These are phyloP conservation scores for Avahi laniger DNA, from an alignment of 2,797 vertebrate genomes.

Conservation along the genomic window DNA sequence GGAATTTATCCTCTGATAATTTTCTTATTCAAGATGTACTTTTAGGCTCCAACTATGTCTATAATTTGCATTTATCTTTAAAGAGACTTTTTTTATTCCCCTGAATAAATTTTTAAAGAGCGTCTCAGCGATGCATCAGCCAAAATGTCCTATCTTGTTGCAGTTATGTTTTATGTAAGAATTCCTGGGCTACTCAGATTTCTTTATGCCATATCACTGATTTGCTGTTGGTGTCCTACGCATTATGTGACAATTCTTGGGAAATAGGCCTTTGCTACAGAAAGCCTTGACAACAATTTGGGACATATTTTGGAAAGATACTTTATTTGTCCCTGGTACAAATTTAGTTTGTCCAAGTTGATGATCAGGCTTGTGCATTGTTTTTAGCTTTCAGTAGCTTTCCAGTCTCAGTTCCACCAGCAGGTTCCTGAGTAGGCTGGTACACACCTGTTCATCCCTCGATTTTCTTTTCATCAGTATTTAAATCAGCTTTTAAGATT, in stretches of 20 bases:
- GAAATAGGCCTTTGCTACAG: not conserved
- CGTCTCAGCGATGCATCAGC: not conserved
- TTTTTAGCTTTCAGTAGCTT: not conserved
- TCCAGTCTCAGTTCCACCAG: not conserved
- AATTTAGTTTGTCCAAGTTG: not conserved
- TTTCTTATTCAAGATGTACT: constrained; percentile 52
- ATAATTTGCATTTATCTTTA: constrained; percentile 57
- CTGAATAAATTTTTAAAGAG: constrained; percentile 39
- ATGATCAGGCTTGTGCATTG: not conserved
- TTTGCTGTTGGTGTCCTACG: not conserved
- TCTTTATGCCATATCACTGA: not conserved
- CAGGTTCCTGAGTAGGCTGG: not conserved
- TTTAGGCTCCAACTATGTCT: constrained; percentile 31
- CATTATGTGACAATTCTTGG: not conserved
- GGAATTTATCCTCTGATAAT: constrained; percentile 7
- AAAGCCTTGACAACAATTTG: not conserved
- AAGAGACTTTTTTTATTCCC: not conserved
- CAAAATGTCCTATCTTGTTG: not conserved
- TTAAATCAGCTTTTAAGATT: constrained; percentile 42
- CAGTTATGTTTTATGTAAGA: not conserved
- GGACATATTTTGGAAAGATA: not conserved
- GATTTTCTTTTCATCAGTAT: not conserved
- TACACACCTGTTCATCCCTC: not conserved
- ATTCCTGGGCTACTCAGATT: not conserved
- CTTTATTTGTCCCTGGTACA: not conserved